Evolutionary conservation across 2,797 vertebrate species (phyloP), one percentile per base, ranked within the genome.

Genomic region (Coendou prehensilis): DNA sequence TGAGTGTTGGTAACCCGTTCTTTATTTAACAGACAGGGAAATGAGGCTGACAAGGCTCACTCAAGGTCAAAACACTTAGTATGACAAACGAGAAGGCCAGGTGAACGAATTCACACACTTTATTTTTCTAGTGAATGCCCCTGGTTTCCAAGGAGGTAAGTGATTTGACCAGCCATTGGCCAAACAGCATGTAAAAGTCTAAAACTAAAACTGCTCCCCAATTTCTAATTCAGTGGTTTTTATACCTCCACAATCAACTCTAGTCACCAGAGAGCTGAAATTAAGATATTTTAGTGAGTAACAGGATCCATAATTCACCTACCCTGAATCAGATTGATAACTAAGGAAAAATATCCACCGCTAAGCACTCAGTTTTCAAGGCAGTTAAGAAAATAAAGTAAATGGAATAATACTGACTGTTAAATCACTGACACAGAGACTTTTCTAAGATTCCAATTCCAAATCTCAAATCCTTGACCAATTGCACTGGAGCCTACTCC

Each of bases 151-250:
- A 94, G 63, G 86, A 18, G 54, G 41, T 87, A 79, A 87, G 8
- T 54, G 30, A 84, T 28, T 86, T 67, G 41, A 67, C 82, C 14
- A 79, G 10, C 47, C 61, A 86, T 45, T 83, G 63, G 50, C 69
- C 86, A 94, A 93, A 93, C 14, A 52, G 52, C 28, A 84, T 92
- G 73, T 76, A 73, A 82, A 86, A n/a, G 17, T 47, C 52, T 61
- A 13, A 92, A 5, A 81, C 50, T 63, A 26, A 78, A 94, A 69
- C 20, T 30, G 17, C 41, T 95, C 82, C 56, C 81, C 18, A 30
- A 47, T 69, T 82, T 30, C 61, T 50, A 91, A n/a, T 20, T 90
- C 45, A 54, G 23, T 83, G 26, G 45, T 96, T 95, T 90, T 50
- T 69, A 56, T 33, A 81, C 23, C 28, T 89, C 26, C 41, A 47